A percentile compares a stretch with the other conserved stretches of the same genome.
Evolutionary conservation across 2,797 vertebrate species (phyloP).

Genomic region (Meriones psammophilus): DNA sequence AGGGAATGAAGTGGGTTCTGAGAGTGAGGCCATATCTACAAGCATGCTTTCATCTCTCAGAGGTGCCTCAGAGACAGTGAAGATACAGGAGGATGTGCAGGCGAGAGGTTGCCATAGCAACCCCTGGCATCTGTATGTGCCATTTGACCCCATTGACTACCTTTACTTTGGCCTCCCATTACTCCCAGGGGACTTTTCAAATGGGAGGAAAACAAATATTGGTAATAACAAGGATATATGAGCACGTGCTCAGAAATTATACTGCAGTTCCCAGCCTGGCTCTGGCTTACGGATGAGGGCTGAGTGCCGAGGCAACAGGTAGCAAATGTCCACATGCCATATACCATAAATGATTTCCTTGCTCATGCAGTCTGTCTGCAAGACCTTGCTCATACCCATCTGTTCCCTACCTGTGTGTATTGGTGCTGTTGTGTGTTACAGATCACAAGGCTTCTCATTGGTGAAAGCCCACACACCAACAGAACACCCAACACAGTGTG

Average conservation of each 20-base stretch:
- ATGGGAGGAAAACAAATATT: not conserved
- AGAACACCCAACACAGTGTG: not conserved
- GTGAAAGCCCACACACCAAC: rapidly evolving
- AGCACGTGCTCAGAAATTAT: not conserved
- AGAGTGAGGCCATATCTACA: not conserved
- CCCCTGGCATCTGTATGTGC: not conserved
- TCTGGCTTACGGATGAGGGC: not conserved
- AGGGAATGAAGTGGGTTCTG: not conserved
- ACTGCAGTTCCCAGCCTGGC: not conserved
- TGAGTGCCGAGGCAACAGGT: rapidly evolving
- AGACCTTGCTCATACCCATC: not conserved
- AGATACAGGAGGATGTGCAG: not conserved
- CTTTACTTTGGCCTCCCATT: not conserved
- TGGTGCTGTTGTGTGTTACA: rapidly evolving
- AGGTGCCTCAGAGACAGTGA: constrained; percentile 21
- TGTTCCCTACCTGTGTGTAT: not conserved
- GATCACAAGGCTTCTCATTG: not conserved
- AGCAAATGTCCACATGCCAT: rapidly evolving
- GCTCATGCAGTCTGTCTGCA: not conserved
- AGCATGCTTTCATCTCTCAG: not conserved
- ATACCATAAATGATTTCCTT: not conserved
- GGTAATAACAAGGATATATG: not conserved
- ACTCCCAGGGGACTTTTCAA: constrained; percentile 29
- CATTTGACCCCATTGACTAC: constrained; percentile 8
- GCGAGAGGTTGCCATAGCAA: constrained; percentile 70